These are phyloP conservation scores for Agonum fuliginosum DNA, from an alignment of 2,888 invertebrate genomes.

Conservation along the genomic window DNA sequence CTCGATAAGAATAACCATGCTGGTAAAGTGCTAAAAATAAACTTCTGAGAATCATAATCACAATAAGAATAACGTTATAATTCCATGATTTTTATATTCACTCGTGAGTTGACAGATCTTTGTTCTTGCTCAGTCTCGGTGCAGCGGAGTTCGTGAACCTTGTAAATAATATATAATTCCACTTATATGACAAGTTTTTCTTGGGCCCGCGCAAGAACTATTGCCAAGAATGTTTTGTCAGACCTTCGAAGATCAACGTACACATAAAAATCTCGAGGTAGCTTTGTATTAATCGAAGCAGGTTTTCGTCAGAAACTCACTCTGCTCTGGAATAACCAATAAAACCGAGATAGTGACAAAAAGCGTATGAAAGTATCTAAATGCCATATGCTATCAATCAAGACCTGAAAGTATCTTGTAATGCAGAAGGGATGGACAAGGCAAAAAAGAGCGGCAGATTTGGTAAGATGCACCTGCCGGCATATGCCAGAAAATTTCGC, in stretches of 20 bases:
- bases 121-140: slow-evolving; percentile 18
- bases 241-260: slow-evolving; percentile 66
- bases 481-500: neutral
- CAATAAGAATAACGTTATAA: slow-evolving; percentile 6
- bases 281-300: slow-evolving; percentile 65
- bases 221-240: slow-evolving; percentile 57
- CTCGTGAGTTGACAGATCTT: slow-evolving; percentile 24
- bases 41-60: slow-evolving; percentile 13
- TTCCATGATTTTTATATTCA: slow-evolving; percentile 32
- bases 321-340: slow-evolving; percentile 61
- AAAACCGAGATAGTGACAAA: slow-evolving; percentile 63
- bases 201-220: slow-evolving; percentile 51
- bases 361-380: slow-evolving; percentile 48
- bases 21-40: slow-evolving; percentile 17
- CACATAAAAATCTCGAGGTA: slow-evolving; percentile 68
- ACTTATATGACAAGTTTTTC: slow-evolving; percentile 60
- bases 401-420: slow-evolving; percentile 3
- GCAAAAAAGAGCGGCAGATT: neutral
- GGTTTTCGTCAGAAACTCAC: slow-evolving; percentile 64
- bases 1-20: slow-evolving; percentile 3
- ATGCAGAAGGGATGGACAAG: neutral
- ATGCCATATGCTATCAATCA: slow-evolving; percentile 54
- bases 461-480: neutral
- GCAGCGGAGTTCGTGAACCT: slow-evolving; percentile 47
- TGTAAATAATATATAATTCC: slow-evolving; percentile 60